Evolutionary conservation across 2,113 vertebrate species (phyloP).

Genomic region (Amphiprion ocellaris): DNA sequence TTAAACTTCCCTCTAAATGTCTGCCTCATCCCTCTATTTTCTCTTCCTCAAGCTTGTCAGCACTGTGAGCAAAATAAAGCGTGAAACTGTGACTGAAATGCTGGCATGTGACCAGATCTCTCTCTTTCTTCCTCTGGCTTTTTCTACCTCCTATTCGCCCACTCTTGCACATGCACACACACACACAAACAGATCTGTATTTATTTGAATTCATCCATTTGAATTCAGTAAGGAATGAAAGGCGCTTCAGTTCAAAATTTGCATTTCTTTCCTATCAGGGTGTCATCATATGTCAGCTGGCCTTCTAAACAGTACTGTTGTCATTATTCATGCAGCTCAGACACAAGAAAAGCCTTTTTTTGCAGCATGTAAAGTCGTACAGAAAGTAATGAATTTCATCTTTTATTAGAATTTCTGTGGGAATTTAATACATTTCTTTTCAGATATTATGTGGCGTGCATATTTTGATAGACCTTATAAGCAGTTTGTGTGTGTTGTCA

Average conservation of each 20-base stretch:
- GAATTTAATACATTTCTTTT: background rate
- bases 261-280: slow-evolving; percentile 60
- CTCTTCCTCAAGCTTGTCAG: slow-evolving; percentile 27
- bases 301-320: slow-evolving; percentile 3
- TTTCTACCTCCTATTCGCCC: slow-evolving; percentile 4
- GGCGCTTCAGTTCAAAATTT: slow-evolving; percentile 58
- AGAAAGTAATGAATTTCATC: background rate
- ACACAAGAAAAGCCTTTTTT: slow-evolving; percentile 27
- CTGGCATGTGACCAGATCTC: slow-evolving; percentile 47
- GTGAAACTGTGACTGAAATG: slow-evolving; percentile 32
- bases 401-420: slow-evolving; percentile 1
- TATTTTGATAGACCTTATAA: slow-evolving; percentile 18
- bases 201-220: slow-evolving; percentile 62
- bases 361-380: background rate
- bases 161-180: slow-evolving; percentile 6
- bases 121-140: background rate
- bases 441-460: background rate
- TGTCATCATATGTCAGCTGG: slow-evolving; percentile 60
- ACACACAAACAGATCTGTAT: slow-evolving; percentile 27
- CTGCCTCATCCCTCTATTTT: slow-evolving; percentile 4
- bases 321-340: slow-evolving; percentile 10
- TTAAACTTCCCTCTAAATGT: slow-evolving; percentile 15
- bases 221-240: slow-evolving; percentile 66
- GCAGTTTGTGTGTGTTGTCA: slow-evolving; percentile 31
- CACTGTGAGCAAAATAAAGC: slow-evolving; percentile 21